phyloP scores from a whole-genome alignment of 2,113 vertebrate genomes.

The Parotia lawesii region DNA sequence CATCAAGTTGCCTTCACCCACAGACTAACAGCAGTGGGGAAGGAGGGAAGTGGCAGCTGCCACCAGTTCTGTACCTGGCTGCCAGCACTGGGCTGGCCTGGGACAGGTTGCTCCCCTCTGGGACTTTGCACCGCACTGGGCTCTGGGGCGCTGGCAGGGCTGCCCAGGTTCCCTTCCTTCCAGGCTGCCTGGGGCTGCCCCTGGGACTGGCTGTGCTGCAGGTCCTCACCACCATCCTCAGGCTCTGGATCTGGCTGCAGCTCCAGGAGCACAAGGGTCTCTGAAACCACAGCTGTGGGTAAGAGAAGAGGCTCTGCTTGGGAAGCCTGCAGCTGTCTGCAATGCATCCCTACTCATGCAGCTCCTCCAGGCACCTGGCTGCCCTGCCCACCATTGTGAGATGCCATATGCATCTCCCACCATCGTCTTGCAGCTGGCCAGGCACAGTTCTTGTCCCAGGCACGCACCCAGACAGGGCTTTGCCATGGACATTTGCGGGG shows the following conservation, averaged over 20 bases:
- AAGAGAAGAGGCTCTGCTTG: neutral
- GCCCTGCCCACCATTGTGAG: neutral
- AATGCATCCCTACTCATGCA: neutral
- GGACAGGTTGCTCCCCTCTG: neutral
- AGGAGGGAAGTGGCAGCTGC: neutral
- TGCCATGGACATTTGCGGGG: neutral
- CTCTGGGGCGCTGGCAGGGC: neutral
- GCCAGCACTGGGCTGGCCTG: neutral
- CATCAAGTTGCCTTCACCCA: neutral
- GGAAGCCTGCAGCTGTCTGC: neutral
- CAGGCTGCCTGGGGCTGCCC: neutral
- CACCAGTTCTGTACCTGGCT: neutral
- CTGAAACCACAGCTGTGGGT: slow-evolving; percentile 59
- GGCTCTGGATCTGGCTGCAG: slow-evolving; percentile 18
- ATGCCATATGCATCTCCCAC: neutral
- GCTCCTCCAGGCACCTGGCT: accelerated
- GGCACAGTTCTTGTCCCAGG: neutral
- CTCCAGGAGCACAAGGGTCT: slow-evolving; percentile 75
- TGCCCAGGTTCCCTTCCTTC: neutral
- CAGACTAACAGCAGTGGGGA: accelerated
- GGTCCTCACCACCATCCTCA: neutral
- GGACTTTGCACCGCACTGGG: accelerated
- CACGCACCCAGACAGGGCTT: accelerated
- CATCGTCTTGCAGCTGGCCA: accelerated
- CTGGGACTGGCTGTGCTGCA: neutral